These are phyloP conservation scores for Serinus canaria DNA, from an alignment of 2,113 vertebrate species.

Conservation along the genomic window DNA sequence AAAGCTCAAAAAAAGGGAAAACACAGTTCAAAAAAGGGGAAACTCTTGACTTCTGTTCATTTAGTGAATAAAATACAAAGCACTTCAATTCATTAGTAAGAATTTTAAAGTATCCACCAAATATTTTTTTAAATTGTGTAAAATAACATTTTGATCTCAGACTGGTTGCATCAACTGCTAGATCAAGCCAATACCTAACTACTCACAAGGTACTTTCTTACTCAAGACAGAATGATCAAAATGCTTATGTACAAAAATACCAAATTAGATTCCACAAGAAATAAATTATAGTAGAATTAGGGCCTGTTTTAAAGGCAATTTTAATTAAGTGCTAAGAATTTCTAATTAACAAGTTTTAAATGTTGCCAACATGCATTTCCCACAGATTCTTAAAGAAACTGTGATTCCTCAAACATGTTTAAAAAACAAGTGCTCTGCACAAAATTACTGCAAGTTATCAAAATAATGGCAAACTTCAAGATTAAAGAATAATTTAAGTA, in stretches of 20 bases:
- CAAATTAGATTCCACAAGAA: background rate
- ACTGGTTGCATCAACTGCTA: background rate
- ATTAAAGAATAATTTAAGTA: background rate
- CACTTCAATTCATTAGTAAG: background rate
- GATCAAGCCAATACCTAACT: background rate
- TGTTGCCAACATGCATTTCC: background rate
- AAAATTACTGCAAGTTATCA: background rate
- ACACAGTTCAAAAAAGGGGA: background rate
- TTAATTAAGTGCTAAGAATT: background rate
- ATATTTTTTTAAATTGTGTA: rapidly evolving
- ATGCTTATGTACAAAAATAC: background rate
- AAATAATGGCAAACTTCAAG: background rate
- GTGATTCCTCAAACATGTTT: background rate
- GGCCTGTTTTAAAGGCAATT: background rate
- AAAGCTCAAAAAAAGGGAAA: background rate
- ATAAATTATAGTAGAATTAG: background rate
- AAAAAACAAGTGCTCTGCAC: background rate
- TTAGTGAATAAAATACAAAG: background rate
- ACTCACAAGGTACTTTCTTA: background rate
- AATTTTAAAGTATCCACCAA: background rate
- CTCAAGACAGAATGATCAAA: background rate
- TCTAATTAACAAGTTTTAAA: background rate
- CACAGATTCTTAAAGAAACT: background rate
- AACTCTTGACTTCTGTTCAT: background rate
- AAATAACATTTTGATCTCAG: background rate